Percentiles rank a stretch among this genome's conserved stretches.
These are phyloP conservation scores for Drosophila mojavensis DNA, from an alignment of 1,140 invertebrate species.

Conservation along the genomic window DNA sequence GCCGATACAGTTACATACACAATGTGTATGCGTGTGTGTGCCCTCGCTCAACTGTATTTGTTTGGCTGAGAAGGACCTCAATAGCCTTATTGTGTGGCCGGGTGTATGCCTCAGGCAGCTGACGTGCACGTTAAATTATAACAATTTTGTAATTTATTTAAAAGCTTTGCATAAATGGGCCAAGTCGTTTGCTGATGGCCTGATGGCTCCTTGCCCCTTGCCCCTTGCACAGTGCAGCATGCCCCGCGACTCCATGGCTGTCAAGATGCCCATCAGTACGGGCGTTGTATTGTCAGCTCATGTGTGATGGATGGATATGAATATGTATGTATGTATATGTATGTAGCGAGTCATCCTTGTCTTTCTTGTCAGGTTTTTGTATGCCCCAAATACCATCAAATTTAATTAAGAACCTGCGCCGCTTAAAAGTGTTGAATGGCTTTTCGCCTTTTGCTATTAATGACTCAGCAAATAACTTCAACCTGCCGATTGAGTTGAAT, in stretches of 20 bases:
- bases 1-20: constrained; percentile 20
- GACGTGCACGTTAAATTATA: constrained; percentile 64
- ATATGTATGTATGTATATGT: not conserved
- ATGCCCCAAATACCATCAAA: constrained; percentile 51
- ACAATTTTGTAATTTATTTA: constrained; percentile 80
- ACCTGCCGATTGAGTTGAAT: constrained; percentile 55
- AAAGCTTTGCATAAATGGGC: constrained; percentile 72
- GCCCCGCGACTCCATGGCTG: not conserved
- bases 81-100: constrained; percentile 28
- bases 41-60: not conserved
- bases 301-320: constrained; percentile 24
- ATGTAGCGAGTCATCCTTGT: constrained; percentile 24
- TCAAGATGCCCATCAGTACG: constrained; percentile 3
- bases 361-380: constrained; percentile 4
- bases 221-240: too few species aligned
- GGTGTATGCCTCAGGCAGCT: constrained; percentile 15
- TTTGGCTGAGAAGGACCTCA: constrained; percentile 12
- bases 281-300: constrained; percentile 20
- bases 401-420: constrained; percentile 58
- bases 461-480: constrained; percentile 63
- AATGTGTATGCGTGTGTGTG: not conserved
- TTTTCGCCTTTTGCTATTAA: constrained; percentile 50
- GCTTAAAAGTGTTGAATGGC: not conserved
- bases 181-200: constrained; percentile 53
- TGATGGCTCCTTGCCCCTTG: too few species aligned